These are phyloP conservation scores for Ramphastos sulfuratus DNA, from an alignment of 2,113 vertebrate species.

Conservation along the genomic window DNA sequence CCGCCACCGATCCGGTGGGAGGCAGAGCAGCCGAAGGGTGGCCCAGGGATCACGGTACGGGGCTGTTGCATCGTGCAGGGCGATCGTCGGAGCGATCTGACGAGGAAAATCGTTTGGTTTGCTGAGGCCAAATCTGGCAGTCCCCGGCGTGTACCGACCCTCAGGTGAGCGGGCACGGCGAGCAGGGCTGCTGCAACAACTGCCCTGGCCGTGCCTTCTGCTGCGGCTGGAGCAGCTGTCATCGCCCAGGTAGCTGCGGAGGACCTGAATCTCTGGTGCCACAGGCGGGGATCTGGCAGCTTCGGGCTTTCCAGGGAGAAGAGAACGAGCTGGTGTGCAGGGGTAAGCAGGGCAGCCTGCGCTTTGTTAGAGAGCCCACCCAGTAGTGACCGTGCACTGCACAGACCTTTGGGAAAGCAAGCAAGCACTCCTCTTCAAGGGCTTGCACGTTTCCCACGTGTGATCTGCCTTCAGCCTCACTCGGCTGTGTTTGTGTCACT, in stretches of 20 bases:
- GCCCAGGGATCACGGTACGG: not conserved
- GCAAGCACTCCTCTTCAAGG: too few relatives aligned
- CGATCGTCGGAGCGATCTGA: not conserved
- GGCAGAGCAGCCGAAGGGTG: not conserved
- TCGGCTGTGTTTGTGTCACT: not conserved
- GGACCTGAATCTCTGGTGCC: not conserved
- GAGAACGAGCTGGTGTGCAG: not conserved
- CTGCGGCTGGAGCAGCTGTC: not conserved
- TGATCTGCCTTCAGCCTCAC: not conserved
- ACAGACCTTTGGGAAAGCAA: not conserved
- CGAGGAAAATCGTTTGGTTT: too few relatives aligned
- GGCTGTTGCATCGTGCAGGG: not conserved
- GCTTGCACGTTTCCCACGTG: rapidly evolving
- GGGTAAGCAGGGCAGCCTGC: not conserved
- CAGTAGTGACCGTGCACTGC: rapidly evolving
- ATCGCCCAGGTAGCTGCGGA: not conserved
- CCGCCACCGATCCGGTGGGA: not conserved
- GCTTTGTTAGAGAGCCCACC: not conserved
- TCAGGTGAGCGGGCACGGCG: not conserved
- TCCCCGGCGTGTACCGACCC: not conserved
- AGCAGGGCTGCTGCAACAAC: not conserved
- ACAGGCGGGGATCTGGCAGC: not conserved
- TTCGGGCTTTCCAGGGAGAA: not conserved
- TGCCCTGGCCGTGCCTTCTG: not conserved
- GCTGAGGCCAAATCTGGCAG: not conserved